Conservation (phyloP, 2,888 invertebrate genomes). For the Trachelus iudaicus region DNA sequence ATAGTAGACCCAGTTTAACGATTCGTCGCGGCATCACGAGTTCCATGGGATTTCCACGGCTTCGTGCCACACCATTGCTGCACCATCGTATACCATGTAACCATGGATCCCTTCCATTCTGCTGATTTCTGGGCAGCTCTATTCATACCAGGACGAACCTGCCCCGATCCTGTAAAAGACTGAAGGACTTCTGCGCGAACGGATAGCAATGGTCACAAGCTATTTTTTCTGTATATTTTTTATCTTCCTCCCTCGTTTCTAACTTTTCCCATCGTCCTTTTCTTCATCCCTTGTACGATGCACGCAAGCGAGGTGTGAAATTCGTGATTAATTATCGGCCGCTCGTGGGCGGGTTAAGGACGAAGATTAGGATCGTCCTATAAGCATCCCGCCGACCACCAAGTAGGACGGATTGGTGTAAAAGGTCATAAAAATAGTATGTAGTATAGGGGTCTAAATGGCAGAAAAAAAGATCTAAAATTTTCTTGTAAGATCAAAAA, state of each 20-base stretch:
- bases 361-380: slow-evolving; percentile 28
- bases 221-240: not conserved
- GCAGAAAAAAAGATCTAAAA: not conserved
- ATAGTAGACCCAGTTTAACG: slow-evolving; percentile 58
- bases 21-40: slow-evolving; percentile 52
- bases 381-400: not conserved
- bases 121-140: not conserved
- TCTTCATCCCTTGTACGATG: slow-evolving; percentile 13
- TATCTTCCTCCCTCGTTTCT: not conserved
- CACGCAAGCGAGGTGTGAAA: slow-evolving; percentile 50
- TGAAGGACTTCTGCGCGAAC: not conserved
- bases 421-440: not conserved
- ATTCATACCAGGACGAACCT: not conserved
- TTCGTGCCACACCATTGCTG: slow-evolving; percentile 7
- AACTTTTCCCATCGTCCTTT: slow-evolving; percentile 26
- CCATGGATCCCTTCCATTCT: not conserved
- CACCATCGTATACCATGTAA: not conserved
- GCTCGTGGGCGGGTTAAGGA: slow-evolving; percentile 30
- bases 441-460: not conserved
- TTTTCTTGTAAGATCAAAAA: not conserved
- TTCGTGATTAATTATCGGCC: slow-evolving; percentile 54
- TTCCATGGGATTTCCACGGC: slow-evolving; percentile 10
- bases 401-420: not conserved
- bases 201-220: not conserved
- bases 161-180: not conserved